Base-by-base conservation (phyloP, 2,888 invertebrate species). In the Bombylius discolor region DNA sequence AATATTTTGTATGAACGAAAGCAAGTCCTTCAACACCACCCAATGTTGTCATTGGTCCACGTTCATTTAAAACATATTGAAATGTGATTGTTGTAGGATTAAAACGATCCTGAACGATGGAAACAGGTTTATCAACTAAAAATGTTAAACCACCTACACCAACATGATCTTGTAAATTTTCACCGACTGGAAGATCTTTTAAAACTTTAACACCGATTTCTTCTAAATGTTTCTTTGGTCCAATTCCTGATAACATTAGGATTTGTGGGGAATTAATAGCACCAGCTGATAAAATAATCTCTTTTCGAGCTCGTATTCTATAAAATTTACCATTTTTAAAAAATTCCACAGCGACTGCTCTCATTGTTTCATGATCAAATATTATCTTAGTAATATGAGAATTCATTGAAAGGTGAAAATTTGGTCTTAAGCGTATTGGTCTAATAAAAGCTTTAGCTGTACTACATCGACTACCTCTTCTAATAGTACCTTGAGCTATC, bases 191-290 rank as follows among this genome's bases (percentile, higher is more conserved):
- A 48, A 89, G 76, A 71, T 93, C 85, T 66, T 83, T 83, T 1
- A 92, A 64, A 0, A 89, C 82, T 8, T 81, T 81, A 50, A 93
- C 87, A 5, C 85, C 85, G 1, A 85, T 76, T 49, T 83, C 77
- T 59, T 76, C 73, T 12, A 91, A 75, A 64, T 91, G 89, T 13
- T 82, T 74, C 54, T 77, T 76, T 0, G 89, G 88, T 0, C 88
- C 88, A 53, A 91, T 78, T 0, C 95, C 95, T 0, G 93, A 93
- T 1, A 96, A 73, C 91, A 95, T 91, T 58, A 97, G 75, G 53
- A 97, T 75, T 68, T 96, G 95, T 0, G 96, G 92, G 12, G 87
- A 86, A 68, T 95, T 95, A 36, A 97, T 89, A 0, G 95, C 83
- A 0, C 96, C 96, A 0, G 92, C 93, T 12, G 91, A 85, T 46